phyloP scores from a whole-genome alignment of 2,797 vertebrate genomes.

The Champsocephalus gunnari region DNA sequence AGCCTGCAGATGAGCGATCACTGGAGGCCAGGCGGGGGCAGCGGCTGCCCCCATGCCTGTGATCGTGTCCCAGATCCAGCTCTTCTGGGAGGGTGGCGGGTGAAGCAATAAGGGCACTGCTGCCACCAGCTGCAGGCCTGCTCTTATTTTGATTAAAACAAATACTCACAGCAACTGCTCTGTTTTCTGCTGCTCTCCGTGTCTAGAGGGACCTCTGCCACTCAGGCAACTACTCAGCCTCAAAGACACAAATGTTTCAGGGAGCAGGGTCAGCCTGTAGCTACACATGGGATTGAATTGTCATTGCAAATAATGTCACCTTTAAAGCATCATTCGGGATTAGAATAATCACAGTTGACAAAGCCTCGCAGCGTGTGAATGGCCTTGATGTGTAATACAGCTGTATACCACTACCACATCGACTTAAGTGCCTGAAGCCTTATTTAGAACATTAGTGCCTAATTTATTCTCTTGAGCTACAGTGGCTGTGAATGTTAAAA shows the following conservation, averaged over 20 bases:
- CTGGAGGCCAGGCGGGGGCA: slow-evolving; percentile 66
- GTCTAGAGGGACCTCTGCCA: slow-evolving; percentile 70
- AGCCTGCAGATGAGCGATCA: slow-evolving; percentile 74
- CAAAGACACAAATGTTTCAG: slow-evolving; percentile 64
- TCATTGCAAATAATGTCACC: slow-evolving; percentile 83
- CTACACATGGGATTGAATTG: slow-evolving; percentile 78
- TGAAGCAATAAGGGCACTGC: slow-evolving; percentile 61
- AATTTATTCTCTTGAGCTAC: slow-evolving; percentile 30
- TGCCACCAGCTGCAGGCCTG: slow-evolving; percentile 70
- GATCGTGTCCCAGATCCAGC: slow-evolving; percentile 74
- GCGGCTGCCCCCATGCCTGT: slow-evolving; percentile 57
- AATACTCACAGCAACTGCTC: slow-evolving; percentile 72
- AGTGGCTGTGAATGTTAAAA: slow-evolving; percentile 38
- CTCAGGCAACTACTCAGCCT: slow-evolving; percentile 67
- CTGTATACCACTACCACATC: slow-evolving; percentile 28
- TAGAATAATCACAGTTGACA: slow-evolving; percentile 81
- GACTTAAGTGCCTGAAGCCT: slow-evolving; percentile 21
- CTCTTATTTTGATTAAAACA: slow-evolving; percentile 79
- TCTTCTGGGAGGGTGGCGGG: slow-evolving; percentile 62
- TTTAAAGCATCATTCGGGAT: slow-evolving; percentile 76
- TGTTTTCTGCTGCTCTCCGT: slow-evolving; percentile 63
- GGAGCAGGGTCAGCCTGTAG: slow-evolving; percentile 72
- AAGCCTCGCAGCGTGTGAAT: slow-evolving; percentile 67
- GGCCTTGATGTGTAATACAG: slow-evolving; percentile 67
- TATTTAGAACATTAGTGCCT: slow-evolving; percentile 51